Conservation (phyloP, 2,888 invertebrate species). For the Ectemnius continuus region DNA sequence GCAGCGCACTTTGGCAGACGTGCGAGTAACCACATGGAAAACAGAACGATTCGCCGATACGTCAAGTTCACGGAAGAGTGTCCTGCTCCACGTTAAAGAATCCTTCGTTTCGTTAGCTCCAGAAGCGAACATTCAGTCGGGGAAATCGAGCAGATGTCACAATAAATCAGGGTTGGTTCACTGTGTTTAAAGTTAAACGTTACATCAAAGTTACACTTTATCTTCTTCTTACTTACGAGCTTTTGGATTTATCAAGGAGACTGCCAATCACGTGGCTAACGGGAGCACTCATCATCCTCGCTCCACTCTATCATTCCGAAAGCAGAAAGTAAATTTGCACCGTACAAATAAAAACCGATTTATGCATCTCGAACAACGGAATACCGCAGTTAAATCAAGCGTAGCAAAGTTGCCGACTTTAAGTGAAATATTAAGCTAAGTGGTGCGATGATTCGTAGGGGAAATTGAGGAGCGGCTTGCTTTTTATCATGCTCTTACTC, state of each 20-base stretch:
- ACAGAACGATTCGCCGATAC: slow-evolving; percentile 29
- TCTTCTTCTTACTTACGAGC: slow-evolving; percentile 17
- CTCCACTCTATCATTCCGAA: not conserved
- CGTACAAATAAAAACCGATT: slow-evolving; percentile 26
- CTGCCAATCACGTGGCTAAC: not conserved
- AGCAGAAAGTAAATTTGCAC: slow-evolving; percentile 49
- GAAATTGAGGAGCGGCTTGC: too few species aligned
- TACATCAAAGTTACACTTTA: slow-evolving; percentile 35
- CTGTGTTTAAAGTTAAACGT: slow-evolving; percentile 39
- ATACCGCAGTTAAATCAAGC: slow-evolving; percentile 46
- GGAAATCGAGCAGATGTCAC: slow-evolving; percentile 20
- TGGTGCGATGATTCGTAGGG: too few species aligned
- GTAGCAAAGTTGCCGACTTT: too few species aligned
- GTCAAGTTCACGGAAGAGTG: slow-evolving; percentile 26
- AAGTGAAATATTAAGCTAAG: too few species aligned
- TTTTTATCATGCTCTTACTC: too few species aligned
- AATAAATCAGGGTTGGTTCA: slow-evolving; percentile 52
- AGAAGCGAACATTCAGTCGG: slow-evolving; percentile 32
- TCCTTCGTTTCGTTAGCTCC: slow-evolving; percentile 37
- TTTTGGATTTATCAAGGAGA: slow-evolving; percentile 34
- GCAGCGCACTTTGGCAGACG: slow-evolving; percentile 26
- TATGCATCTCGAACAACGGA: slow-evolving; percentile 34
- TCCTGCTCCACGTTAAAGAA: slow-evolving; percentile 42
- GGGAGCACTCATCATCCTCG: too few species aligned
- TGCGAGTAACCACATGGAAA: slow-evolving; percentile 39